These are phyloP conservation scores for Anoura caudifer DNA, from an alignment of 2,113 vertebrate genomes.

Conservation along the genomic window DNA sequence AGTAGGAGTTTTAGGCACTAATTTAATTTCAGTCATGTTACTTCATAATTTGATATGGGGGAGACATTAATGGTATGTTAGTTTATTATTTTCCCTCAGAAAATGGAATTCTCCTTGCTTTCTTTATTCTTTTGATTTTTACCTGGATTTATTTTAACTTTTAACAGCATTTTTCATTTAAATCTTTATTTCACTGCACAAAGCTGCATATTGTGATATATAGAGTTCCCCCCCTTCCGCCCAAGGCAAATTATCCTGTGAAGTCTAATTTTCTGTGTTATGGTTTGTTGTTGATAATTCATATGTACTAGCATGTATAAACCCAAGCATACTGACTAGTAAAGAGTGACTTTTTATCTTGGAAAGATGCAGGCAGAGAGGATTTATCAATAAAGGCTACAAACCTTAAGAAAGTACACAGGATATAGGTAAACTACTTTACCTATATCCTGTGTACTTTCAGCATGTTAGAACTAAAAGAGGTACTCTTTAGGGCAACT, in stretches of 20 bases:
- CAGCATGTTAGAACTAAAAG: conserved; percentile 29
- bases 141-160: conserved; percentile 42
- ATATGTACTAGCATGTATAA: conserved; percentile 14
- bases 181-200: conserved; percentile 60
- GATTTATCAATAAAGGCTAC: conserved; percentile 21
- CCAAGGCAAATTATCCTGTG: neutral
- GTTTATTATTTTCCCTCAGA: conserved; percentile 52
- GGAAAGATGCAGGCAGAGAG: neutral
- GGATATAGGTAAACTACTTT: conserved; percentile 15
- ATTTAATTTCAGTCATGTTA: conserved; percentile 45
- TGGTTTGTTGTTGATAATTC: conserved; percentile 33
- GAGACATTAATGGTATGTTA: conserved; percentile 14
- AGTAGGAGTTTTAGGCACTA: neutral
- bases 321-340: neutral
- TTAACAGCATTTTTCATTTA: conserved; percentile 71
- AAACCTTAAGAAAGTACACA: conserved; percentile 10
- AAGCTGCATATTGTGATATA: neutral
- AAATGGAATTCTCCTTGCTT: neutral
- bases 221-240: neutral
- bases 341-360: conserved; percentile 54
- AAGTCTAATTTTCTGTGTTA: conserved; percentile 28
- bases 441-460: too few relatives aligned
- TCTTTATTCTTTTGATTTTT: conserved; percentile 55
- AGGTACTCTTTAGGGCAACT: neutral
- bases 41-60: conserved; percentile 51